A percentile compares a stretch with the other conserved stretches of the same genome.
Conservation (phyloP, 2,797 vertebrate genomes). For the Eulemur mongoz region DNA sequence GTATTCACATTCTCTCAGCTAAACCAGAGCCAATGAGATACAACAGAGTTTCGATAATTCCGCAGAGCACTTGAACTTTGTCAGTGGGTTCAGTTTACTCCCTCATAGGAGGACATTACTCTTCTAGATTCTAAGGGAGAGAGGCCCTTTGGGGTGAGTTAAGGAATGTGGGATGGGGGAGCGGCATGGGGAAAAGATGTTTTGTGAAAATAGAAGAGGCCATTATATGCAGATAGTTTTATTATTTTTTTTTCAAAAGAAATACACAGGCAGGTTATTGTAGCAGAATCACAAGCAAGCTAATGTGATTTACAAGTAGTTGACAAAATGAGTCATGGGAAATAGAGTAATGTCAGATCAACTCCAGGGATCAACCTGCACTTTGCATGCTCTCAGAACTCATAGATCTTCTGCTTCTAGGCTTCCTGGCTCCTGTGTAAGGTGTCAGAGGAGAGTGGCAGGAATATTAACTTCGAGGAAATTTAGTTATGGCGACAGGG, state of each 20-base stretch:
- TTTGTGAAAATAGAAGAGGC: not conserved
- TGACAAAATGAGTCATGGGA: not conserved
- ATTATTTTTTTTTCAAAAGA: not conserved
- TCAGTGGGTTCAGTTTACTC: not conserved
- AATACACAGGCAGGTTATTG: not conserved
- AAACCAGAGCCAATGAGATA: not conserved
- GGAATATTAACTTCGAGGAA: not conserved
- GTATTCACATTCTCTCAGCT: not conserved
- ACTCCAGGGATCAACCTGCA: not conserved
- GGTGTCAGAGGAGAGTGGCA: constrained; percentile 33
- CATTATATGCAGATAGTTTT: not conserved
- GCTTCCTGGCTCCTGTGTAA: not conserved
- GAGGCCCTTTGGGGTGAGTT: not conserved
- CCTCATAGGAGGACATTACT: not conserved
- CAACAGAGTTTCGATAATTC: not conserved
- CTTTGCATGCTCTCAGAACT: not conserved
- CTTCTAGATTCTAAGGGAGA: not conserved
- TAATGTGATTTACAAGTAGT: constrained; percentile 34
- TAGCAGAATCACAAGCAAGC: not conserved
- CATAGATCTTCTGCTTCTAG: not conserved
- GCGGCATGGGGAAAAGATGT: not conserved
- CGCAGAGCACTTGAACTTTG: not conserved
- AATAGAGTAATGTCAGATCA: not conserved
- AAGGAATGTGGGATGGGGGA: not conserved
- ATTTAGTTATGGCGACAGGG: not conserved